Percentiles rank a stretch among this genome's conserved stretches.
Conservation (phyloP, 2,113 vertebrate genomes). For the Pundamilia nyererei region DNA sequence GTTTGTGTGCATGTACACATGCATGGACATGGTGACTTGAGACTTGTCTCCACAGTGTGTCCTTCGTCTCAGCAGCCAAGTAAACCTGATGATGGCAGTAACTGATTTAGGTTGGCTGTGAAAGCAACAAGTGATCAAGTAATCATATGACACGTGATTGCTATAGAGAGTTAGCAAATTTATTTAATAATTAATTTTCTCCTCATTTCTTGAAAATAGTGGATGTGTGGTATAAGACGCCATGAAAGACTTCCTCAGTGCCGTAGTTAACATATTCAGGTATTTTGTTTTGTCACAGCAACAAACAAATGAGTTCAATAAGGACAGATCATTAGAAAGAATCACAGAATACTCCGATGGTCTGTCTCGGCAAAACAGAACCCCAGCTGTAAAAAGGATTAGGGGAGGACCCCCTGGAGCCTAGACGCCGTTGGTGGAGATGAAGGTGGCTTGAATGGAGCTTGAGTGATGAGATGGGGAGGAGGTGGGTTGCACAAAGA, state of each 20-base stretch:
- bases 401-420: background rate
- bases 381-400: background rate
- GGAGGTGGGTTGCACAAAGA: background rate
- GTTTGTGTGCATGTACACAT: background rate
- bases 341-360: background rate
- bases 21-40: background rate
- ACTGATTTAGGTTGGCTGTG: background rate
- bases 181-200: background rate
- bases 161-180: background rate
- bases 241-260: background rate
- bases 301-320: background rate
- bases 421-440: accelerated
- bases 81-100: background rate
- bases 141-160: background rate
- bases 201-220: background rate
- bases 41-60: background rate
- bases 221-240: background rate
- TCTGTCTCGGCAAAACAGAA: accelerated
- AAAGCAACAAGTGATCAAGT: background rate
- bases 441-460: background rate
- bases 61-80: background rate
- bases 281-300: background rate
- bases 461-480: background rate
- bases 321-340: background rate
- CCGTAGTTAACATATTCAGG: background rate